Base-by-base conservation (phyloP, 2,888 invertebrate species). In the Apamea sordens region DNA sequence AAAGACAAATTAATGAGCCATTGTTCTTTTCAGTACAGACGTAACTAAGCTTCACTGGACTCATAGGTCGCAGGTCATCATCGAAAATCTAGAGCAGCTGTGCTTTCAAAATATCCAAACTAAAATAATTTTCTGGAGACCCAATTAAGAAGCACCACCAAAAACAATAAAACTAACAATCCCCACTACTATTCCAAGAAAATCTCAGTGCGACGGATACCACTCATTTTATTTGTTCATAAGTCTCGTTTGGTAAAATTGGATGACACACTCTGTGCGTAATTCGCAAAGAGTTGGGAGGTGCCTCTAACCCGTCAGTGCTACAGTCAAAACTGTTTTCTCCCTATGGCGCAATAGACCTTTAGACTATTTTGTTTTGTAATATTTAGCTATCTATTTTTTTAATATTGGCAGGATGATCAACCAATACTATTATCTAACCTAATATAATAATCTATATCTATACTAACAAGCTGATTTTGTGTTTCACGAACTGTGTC, bases 241-340 rank as follows among this genome's bases (percentile, higher is more conserved):
- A 89, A 85, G 81, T 87, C 88, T 81, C 84, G 84, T 85, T 84
- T 83, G 83, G 79, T 90, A 90, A 92, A 93, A 94, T 94, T 93
- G 92, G 94, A 94, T 95, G 95, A 95, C 95, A 95, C 95, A 95
- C 91, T 88, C 89, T 79, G 88, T 85, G 90, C 89, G 92, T 94
- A 93, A 94, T 92, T 92, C 89, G 88, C 82, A 18, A 83, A 84
- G 88, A 89, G 79, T 21, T 83, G 80, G 82, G 84, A 89, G 89
- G 87, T 92, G 92, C 91, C 92, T 92, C 86, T 89, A 94, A 95
- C 95, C 92, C 93, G 81, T 71, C 53, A 63, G 8, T 72, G 77
- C 64, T 5, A 59, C 41, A 41, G 36, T 15, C 53, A 24, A 10
- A 15, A 47, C 28, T 28, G 61, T 36, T 72, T 77, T 70, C 50